phyloP scores from a whole-genome alignment of 2,797 vertebrate genomes.

The Echeneis naucrates region DNA sequence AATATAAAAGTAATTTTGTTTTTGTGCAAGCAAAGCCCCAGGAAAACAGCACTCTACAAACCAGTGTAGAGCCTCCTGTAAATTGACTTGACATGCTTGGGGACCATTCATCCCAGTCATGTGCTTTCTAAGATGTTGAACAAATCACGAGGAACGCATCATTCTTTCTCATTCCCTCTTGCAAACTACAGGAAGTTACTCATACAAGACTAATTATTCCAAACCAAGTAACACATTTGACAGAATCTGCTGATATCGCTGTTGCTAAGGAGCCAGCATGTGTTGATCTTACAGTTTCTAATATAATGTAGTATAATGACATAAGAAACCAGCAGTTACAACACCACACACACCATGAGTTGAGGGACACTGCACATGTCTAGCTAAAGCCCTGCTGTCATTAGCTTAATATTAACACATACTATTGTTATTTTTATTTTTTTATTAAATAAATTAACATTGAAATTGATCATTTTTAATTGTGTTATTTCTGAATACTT shows the following conservation, averaged over 20 bases:
- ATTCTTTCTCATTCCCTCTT: conserved; percentile 42
- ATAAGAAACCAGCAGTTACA: background rate
- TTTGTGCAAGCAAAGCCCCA: conserved; percentile 8
- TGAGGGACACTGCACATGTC: background rate
- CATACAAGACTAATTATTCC: conserved; percentile 1
- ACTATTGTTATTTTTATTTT: background rate
- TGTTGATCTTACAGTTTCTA: background rate
- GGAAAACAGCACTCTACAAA: conserved; percentile 25
- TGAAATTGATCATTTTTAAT: background rate
- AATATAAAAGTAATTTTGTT: conserved; percentile 9
- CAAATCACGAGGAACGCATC: conserved; percentile 74
- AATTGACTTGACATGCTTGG: conserved; percentile 54
- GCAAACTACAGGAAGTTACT: conserved; percentile 43
- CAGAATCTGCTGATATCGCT: background rate
- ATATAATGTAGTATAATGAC: background rate
- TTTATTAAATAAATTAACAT: background rate
- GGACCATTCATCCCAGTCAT: conserved; percentile 73
- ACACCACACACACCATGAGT: background rate
- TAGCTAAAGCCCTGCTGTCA: background rate
- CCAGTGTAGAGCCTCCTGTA: conserved; percentile 17
- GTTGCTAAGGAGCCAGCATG: background rate
- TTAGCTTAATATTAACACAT: background rate
- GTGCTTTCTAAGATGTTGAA: conserved; percentile 67
- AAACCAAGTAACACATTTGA: conserved; percentile 3
- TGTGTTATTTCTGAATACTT: background rate